Base-by-base conservation (phyloP, 2,797 vertebrate species). In the Hoplostethus mediterraneus region DNA sequence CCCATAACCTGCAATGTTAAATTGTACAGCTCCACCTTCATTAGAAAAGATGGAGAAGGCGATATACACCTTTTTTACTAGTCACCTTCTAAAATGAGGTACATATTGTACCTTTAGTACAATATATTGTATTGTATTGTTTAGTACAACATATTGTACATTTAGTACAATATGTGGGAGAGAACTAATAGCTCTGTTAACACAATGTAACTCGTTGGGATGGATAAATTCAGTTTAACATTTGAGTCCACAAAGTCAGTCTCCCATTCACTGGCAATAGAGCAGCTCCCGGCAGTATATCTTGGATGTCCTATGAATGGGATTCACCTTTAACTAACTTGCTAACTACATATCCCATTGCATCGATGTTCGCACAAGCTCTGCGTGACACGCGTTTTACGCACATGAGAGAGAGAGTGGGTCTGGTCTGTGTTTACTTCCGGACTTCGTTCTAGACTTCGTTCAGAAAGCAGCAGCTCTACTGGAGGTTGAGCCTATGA, bases 341-440 rank as follows among this genome's bases (percentile, higher is more conserved):
- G 45, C 10, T 59, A 63, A 86, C 88, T 83, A 77, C 82, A 85
- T 69, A 45, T 85, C 84, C 76, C 66, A 75, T 16, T 56, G 53
- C 63, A 61, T 79, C 63, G 42, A 17, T 60, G 76, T 60, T 56
- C 67, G 31, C 3, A 6, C 60, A 71, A 28, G 62, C 65, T 33
- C 70, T 86, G 75, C 75, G 53, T 71, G 72, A 74, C 83, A 75
- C 90, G 84, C 80, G 53, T 64, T 77, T 89, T 87, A 89, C 90
- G 90, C 87, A 87, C 85, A 60, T 71, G 54, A 81, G 71, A 74
- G 79, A 80, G 55, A 72, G 81, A 86, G 89, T 84, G 89, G 93
- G 83, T 91, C 84, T 81, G 84, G 76, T 87, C 86, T 91, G 92
- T 97, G 96, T 97, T 97, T 97, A 97, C 97, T 98, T 98, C 97